Conservation (phyloP, 1,140 invertebrate species). For the Drosophila setifemur region DNA sequence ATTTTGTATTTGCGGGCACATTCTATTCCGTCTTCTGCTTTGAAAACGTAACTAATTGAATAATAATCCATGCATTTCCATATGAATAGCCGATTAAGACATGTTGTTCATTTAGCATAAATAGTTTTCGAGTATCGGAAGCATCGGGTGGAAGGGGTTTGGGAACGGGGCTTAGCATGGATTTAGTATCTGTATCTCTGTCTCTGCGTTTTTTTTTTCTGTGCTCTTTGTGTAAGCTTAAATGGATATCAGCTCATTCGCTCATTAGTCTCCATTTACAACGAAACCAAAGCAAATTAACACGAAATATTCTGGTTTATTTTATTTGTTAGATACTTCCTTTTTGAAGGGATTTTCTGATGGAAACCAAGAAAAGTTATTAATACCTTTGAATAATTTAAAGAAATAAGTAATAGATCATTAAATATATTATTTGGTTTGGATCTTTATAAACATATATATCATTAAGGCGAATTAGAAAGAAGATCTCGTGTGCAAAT, state of each 20-base stretch:
- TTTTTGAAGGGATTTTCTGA: not conserved
- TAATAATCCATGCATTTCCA: constrained; percentile 76
- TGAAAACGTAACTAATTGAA: constrained; percentile 76
- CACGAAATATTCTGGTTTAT: constrained; percentile 15
- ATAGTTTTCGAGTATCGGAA: constrained; percentile 52
- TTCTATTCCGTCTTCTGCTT: constrained; percentile 34
- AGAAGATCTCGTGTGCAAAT: too few relatives aligned
- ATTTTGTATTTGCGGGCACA: constrained; percentile 20
- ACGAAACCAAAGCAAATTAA: constrained; percentile 52
- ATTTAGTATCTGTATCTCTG: not conserved
- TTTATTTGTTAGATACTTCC: not conserved
- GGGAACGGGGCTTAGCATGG: constrained; percentile 23
- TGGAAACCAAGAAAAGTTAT: too few relatives aligned
- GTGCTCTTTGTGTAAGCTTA: constrained; percentile 23
- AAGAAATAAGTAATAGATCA: too few relatives aligned
- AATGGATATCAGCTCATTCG: constrained; percentile 17
- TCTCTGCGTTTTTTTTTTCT: not conserved
- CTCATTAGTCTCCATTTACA: constrained; percentile 26
- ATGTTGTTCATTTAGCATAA: constrained; percentile 73
- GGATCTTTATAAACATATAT: too few relatives aligned
- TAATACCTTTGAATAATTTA: too few relatives aligned
- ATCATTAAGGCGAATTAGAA: too few relatives aligned
- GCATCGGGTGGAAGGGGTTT: constrained; percentile 1
- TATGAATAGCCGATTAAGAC: constrained; percentile 78
- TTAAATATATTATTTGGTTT: too few relatives aligned